phyloP scores from a whole-genome alignment of 2,113 vertebrate species.

The Phyllostomus discolor region DNA sequence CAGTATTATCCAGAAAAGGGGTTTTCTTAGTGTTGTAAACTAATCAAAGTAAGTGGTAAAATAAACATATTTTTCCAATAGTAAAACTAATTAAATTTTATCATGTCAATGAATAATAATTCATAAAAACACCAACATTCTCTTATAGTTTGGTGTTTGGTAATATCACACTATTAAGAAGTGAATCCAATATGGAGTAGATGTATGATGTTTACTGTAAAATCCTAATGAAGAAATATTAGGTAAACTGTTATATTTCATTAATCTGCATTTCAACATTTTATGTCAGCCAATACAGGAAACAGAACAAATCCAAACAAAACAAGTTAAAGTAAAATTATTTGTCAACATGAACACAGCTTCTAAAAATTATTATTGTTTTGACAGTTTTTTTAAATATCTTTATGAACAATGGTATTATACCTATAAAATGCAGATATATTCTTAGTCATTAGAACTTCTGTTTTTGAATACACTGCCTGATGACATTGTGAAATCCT shows the following conservation, averaged over 20 bases:
- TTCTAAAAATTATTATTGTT: background rate
- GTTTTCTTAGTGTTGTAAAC: background rate
- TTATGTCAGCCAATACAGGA: background rate
- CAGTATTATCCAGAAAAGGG: background rate
- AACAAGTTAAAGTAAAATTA: background rate
- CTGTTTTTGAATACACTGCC: background rate
- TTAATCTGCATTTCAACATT: background rate
- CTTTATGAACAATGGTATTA: background rate
- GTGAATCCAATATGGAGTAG: background rate
- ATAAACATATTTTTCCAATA: background rate
- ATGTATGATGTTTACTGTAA: background rate
- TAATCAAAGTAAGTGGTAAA: background rate
- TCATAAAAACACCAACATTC: background rate
- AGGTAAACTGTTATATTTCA: background rate
- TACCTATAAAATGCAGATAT: background rate
- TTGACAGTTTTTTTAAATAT: background rate
- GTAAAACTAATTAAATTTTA: background rate
- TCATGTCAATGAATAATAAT: background rate
- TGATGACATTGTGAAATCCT: background rate
- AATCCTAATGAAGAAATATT: background rate
- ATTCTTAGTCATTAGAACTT: background rate
- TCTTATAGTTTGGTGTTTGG: background rate
- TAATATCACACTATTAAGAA: background rate
- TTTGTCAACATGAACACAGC: background rate
- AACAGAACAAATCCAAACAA: background rate